Evolutionary conservation across 2,797 vertebrate genomes (phyloP), one percentile per base, ranked within the genome.

Genomic region (Microtus obscurus): DNA sequence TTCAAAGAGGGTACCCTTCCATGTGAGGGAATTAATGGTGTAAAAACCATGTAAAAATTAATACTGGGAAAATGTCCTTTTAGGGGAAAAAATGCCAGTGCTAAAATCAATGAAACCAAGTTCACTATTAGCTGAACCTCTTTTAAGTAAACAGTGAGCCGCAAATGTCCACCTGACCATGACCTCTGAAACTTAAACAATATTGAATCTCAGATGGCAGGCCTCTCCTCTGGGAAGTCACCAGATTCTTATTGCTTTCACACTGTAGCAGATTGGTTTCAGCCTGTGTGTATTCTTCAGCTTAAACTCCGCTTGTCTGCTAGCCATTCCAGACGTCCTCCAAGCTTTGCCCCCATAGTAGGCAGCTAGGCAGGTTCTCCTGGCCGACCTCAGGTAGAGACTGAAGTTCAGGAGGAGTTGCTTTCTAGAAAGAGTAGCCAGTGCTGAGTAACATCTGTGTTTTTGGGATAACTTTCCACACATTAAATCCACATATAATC

Each of bases 101-200:
- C 27, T 61, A 51, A 90, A 94, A 76, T n/a, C 1, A 1, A 31
- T 21, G 2, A 67, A 76, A 90, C 37, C 23, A 69, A 48, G 86
- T 71, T 74, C 67, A 13, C 21, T 81, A 14, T 74, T 82, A 34
- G 21, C 12, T 77, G 12, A 77, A 73, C 5, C n/a, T 90, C 67
- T 95, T 90, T 95, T 90, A 73, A 93, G 88, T 63, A 88, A 94
- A 91, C 59, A 91, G 37, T 17, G n/a, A 51, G 14, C 74, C 65
- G 87, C 53, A 95, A 94, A 56, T 11, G 4, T 69, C 85, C 74
- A n/a, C 45, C 23, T 88, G 78, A 25, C 13, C 29, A 71, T 40
- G 89, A 59, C 5, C 16, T 6, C 61, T 45, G 69, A 71, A 89
- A 89, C 74, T 40, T 29, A 86, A 40, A 27, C 27, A 76, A 82